Evolutionary conservation across 64 coral and sea anemone genomes (phyloP), one percentile per base, ranked within the genome.

Genomic region (Stichodactyla helianthus): DNA sequence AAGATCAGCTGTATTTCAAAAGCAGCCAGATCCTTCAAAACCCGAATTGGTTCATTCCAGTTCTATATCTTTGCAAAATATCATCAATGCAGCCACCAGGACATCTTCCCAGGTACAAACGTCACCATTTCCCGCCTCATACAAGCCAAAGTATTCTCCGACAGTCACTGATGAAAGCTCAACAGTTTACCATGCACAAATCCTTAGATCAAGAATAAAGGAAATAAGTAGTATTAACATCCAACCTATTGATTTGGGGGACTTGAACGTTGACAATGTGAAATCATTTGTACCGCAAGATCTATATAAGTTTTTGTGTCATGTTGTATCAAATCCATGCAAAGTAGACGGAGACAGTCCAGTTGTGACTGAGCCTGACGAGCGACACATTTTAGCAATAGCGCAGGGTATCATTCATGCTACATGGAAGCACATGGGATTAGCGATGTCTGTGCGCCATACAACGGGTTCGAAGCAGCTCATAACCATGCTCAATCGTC

Each of bases 331-430:
- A 81, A 88, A 62, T 54, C 76, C 31, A 19, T 0, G 17, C 55
- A 83, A 83, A 55, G 10, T 53, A 59, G 82, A 84, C 14, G 25
- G n/a, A 27, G 52, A 54, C 10, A 58, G 11, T 27, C 82, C 82
- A 84, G 56, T 17, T 23, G 54, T 20, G 23, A 14, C 20, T 19
- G 53, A 15, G 7, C 8, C 56, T 6, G 89, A 95, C 14, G 86
- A 91, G 20, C 79, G 84, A 79, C 79, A 54, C 10, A 44, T 91
- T 80, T 10, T 94, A 11, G 67, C 59, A 35, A 82, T 93, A 55
- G 87, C 88, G 20, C 93, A 94, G 57, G 88, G 91, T 62, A 79
- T 94, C 14, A 70, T 91, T 12, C 71, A 91, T 50, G 16, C 59
- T 31, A 15, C 88, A 27, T 63, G n/a, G 16, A 94, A 94, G 18